phyloP scores from a whole-genome alignment of 2,113 vertebrate genomes.

The Puffinus mauretanicus region DNA sequence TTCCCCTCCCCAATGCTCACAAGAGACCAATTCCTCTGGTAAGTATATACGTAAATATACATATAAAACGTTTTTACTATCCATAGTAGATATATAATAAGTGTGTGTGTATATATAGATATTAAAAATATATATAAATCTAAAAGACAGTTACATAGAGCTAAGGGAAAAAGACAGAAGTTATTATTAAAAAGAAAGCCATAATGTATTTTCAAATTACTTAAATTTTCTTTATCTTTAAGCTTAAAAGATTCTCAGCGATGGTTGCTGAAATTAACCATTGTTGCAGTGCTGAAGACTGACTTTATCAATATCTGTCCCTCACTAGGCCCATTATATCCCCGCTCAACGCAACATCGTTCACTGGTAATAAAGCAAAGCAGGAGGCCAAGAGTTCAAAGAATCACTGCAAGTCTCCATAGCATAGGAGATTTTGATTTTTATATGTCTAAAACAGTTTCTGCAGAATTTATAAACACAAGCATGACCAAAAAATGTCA shows the following conservation, averaged over 20 bases:
- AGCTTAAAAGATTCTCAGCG: background rate
- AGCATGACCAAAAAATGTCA: background rate
- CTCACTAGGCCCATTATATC: background rate
- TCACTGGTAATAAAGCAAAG: background rate
- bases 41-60: background rate
- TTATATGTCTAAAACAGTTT: background rate
- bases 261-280: background rate
- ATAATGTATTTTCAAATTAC: background rate
- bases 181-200: background rate
- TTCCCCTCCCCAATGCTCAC: background rate
- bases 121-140: background rate
- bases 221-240: background rate
- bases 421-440: background rate
- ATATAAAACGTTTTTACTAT: background rate
- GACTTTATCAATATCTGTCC: background rate
- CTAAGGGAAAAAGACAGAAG: background rate
- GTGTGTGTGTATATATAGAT: background rate
- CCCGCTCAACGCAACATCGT: background rate
- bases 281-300: background rate
- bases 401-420: background rate
- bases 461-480: background rate
- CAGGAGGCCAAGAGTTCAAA: background rate
- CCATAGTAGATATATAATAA: background rate
- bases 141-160: background rate
- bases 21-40: background rate